phyloP scores from a whole-genome alignment of 1,140 invertebrate genomes.

The Trichonephila clavipes region DNA sequence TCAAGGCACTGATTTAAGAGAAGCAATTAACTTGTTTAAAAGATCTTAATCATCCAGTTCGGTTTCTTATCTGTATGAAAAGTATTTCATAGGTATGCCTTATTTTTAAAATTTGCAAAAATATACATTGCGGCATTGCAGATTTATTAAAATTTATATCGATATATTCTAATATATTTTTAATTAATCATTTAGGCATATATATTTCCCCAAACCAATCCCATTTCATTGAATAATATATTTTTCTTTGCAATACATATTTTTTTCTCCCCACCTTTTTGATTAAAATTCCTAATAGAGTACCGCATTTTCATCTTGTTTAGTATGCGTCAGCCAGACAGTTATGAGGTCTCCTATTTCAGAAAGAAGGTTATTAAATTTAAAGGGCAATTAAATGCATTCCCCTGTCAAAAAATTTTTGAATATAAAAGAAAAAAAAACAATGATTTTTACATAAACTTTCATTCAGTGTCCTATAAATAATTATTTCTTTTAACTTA shows the following conservation, averaged over 20 bases:
- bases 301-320: neutral
- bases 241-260: neutral
- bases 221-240: no score
- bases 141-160: no score
- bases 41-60: no score
- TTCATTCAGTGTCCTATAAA: neutral
- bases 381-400: neutral
- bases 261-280: neutral
- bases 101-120: no score
- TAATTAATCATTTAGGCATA: no score
- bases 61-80: no score
- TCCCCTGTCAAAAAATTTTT: neutral
- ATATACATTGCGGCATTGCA: no score
- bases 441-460: neutral
- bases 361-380: neutral
- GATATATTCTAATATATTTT: no score
- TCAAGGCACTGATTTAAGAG: no score
- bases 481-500: neutral
- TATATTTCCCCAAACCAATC: no score
- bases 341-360: neutral
- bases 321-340: constrained; percentile 12
- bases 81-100: no score
- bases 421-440: neutral
- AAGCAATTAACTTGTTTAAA: no score
- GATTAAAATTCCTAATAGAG: neutral